phyloP scores from a whole-genome alignment of 1,140 invertebrate genomes.

The Drosophila nigromelanica region DNA sequence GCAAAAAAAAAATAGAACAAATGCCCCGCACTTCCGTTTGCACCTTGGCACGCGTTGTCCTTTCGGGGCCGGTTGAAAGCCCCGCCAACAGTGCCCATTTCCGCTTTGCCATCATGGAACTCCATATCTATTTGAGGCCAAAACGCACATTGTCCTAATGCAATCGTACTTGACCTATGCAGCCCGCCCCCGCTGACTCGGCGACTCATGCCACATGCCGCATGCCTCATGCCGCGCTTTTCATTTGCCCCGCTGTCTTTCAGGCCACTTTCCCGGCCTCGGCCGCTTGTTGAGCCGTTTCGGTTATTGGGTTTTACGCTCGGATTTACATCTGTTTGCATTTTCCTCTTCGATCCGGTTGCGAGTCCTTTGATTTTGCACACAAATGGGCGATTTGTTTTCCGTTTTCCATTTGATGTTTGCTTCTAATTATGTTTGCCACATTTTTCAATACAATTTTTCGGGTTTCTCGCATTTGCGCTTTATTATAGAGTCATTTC shows the following conservation, averaged over 20 bases:
- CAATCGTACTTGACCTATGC: slow-evolving; percentile 66
- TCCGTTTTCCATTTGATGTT: slow-evolving; percentile 39
- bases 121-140: slow-evolving; percentile 10
- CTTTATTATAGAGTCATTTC: slow-evolving; percentile 31
- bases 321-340: slow-evolving; percentile 80
- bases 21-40: slow-evolving; percentile 54
- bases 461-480: slow-evolving; percentile 27
- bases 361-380: slow-evolving; percentile 7
- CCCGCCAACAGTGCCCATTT: slow-evolving; percentile 57
- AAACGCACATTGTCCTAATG: slow-evolving; percentile 38
- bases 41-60: slow-evolving; percentile 72
- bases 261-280: slow-evolving; percentile 30
- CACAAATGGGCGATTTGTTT: slow-evolving; percentile 69
- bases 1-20: background rate
- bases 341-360: slow-evolving; percentile 42
- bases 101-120: slow-evolving; percentile 24
- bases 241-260: slow-evolving; percentile 43
- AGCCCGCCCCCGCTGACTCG: slow-evolving; percentile 61
- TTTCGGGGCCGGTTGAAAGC: slow-evolving; percentile 31
- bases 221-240: slow-evolving; percentile 66
- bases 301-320: slow-evolving; percentile 69
- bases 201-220: slow-evolving; percentile 2
- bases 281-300: slow-evolving; percentile 46
- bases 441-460: slow-evolving; percentile 46
- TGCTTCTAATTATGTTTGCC: slow-evolving; percentile 36